These are phyloP conservation scores for Trissolcus basalis DNA, from an alignment of 1,140 invertebrate species.

Conservation along the genomic window DNA sequence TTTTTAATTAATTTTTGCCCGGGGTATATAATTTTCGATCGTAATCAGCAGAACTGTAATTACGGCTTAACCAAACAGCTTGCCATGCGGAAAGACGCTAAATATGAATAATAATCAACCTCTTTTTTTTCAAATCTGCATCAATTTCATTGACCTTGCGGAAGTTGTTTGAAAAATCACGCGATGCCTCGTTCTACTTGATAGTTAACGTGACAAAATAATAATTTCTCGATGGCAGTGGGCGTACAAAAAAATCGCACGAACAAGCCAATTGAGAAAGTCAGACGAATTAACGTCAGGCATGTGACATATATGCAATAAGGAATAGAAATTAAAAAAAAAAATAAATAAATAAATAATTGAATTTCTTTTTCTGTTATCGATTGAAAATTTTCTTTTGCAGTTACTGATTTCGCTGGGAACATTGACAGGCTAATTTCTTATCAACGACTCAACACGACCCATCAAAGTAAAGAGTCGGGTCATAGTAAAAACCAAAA, in stretches of 20 bases:
- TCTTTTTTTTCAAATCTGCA: neutral
- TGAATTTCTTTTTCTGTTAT: too few relatives aligned
- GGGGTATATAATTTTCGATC: constrained; percentile 24
- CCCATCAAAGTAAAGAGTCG: too few relatives aligned
- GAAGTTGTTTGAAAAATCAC: constrained; percentile 6
- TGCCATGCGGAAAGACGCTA: constrained; percentile 15
- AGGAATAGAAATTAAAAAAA: too few relatives aligned
- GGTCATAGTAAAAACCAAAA: too few relatives aligned
- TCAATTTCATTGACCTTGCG: neutral
- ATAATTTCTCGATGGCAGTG: too few relatives aligned
- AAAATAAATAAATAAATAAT: too few relatives aligned
- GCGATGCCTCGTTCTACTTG: neutral
- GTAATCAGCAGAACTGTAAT: constrained; percentile 23
- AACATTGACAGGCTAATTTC: neutral
- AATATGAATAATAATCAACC: constrained; percentile 12
- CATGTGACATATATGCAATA: too few relatives aligned
- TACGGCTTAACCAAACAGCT: constrained; percentile 6
- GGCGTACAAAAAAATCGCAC: too few relatives aligned
- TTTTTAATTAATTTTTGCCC: constrained; percentile 35
- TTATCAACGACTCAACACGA: too few relatives aligned
- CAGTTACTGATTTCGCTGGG: neutral
- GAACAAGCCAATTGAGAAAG: constrained; percentile 18
- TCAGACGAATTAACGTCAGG: constrained; percentile 10
- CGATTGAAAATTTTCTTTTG: too few relatives aligned
- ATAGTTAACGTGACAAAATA: constrained; percentile 19